Percentiles rank a stretch among this genome's conserved stretches.
Evolutionary conservation across 2,797 vertebrate genomes (phyloP).

Genomic region (Megalops cyprinoides): DNA sequence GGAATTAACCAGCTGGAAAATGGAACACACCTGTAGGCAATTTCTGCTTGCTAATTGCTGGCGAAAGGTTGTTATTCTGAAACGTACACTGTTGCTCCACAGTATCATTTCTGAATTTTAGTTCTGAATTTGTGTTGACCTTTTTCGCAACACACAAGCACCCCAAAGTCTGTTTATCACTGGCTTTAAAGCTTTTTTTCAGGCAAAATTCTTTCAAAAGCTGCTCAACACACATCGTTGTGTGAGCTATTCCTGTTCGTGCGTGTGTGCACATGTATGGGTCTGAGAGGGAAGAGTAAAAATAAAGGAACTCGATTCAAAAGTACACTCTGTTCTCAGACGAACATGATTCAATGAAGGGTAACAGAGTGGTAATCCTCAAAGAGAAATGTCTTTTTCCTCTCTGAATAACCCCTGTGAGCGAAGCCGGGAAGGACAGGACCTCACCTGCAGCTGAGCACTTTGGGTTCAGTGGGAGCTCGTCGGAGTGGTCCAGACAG

Average conservation of each 20-base stretch:
- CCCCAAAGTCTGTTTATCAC: neutral
- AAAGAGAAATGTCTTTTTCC: neutral
- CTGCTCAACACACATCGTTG: neutral
- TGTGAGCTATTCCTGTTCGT: too few species aligned
- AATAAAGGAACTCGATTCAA: neutral
- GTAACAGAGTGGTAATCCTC: too few species aligned
- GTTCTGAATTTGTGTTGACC: neutral
- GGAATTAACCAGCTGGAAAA: neutral
- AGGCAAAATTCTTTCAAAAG: too few species aligned
- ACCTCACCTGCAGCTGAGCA: slow-evolving; percentile 88
- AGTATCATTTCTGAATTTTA: neutral
- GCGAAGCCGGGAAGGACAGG: slow-evolving; percentile 53
- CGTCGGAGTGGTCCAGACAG: slow-evolving; percentile 94
- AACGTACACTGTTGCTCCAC: neutral
- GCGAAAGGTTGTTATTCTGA: neutral
- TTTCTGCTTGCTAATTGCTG: neutral
- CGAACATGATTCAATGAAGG: too few species aligned
- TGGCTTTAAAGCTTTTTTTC: neutral
- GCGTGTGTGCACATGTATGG: neutral
- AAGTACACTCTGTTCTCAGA: too few species aligned
- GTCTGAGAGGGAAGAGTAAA: slow-evolving; percentile 5
- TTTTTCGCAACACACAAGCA: too few species aligned
- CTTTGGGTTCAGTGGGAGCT: slow-evolving; percentile 90
- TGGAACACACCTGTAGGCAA: slow-evolving; percentile 12
- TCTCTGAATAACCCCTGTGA: neutral